Conservation (phyloP, 2,797 vertebrate genomes). For the Peromyscus melanophrys region DNA sequence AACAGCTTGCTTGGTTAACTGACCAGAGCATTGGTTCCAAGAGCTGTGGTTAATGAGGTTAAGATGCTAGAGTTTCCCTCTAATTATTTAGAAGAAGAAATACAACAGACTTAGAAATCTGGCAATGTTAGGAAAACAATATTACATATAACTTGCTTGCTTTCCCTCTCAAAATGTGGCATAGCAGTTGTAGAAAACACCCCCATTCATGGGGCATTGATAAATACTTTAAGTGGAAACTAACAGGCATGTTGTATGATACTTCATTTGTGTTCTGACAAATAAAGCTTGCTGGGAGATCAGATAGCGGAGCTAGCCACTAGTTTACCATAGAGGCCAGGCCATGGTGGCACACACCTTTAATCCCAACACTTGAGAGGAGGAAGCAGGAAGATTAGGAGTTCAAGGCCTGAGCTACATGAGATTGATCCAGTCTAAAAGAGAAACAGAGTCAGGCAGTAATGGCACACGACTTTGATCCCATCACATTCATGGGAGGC, state of each 20-base stretch:
- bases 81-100: constrained; percentile 63
- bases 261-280: no score
- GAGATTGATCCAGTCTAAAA: no score
- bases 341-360: no score
- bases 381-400: no score
- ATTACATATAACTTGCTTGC: constrained; percentile 36
- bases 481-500: no score
- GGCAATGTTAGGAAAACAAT: constrained; percentile 56
- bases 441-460: no score
- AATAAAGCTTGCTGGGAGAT: no score
- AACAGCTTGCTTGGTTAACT: constrained; percentile 26
- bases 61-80: constrained; percentile 2
- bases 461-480: no score
- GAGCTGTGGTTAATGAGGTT: constrained; percentile 32
- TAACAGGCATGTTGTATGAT: background rate
- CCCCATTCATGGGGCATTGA: background rate
- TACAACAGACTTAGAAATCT: constrained; percentile 46
- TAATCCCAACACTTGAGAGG: no score
- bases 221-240: constrained; percentile 49
- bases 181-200: constrained; percentile 54
- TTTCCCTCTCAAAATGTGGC: constrained; percentile 2
- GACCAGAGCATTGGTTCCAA: constrained; percentile 47
- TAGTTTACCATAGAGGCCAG: no score
- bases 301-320: no score
- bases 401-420: no score